Base-by-base conservation (phyloP, 2,113 vertebrate genomes). In the Eulacestoma nigropectus region DNA sequence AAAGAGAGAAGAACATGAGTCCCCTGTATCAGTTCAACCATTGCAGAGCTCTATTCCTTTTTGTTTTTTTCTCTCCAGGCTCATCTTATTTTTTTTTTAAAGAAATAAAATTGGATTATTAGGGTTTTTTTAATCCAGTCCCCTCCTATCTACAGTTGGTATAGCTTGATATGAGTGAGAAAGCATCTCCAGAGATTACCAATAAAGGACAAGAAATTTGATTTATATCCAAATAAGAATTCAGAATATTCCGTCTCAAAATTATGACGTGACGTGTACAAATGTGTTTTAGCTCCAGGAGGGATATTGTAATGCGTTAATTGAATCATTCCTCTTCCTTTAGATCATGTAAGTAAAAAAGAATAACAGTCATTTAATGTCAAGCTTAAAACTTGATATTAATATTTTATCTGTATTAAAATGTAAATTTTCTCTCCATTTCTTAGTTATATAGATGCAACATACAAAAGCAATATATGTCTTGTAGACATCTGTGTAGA, bases 61-160 rank as follows among this genome's bases (percentile, higher is more conserved):
- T 59, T 64, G 3, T 6, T 55, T 55, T 73, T 50, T 69, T 23
- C 20, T 79, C 8, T 59, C 11, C 7, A 44, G 13, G 8, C 0
- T 72, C 19, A 47, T 25, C 7, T 0, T 13, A 10, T 25, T 25
- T 64, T 56, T 50, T 3, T 32, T 59, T 42, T 13, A 21, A 76
- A 16, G 10, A 16, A 78, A 16, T n/a, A 67, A 78, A 67, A 49
- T 1, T 19, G 2, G 5, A 21, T 63, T 55, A 17, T 29, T 55
- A 8, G 2, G 17, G 2, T 0, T 29, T n/a, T 57, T 53, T 64
- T 10, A 63, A 76, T n/a, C 6, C 9, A n/a, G 1, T 47, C 12
- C 3, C 30, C 22, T 80, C 4, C 4, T 67, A 46, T 4, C 5
- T 39, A 1, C 17, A 0, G 16, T 33, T 83, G 8, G 1, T 52